phyloP scores from a whole-genome alignment of 2,113 vertebrate species.

The Pithys albifrons region DNA sequence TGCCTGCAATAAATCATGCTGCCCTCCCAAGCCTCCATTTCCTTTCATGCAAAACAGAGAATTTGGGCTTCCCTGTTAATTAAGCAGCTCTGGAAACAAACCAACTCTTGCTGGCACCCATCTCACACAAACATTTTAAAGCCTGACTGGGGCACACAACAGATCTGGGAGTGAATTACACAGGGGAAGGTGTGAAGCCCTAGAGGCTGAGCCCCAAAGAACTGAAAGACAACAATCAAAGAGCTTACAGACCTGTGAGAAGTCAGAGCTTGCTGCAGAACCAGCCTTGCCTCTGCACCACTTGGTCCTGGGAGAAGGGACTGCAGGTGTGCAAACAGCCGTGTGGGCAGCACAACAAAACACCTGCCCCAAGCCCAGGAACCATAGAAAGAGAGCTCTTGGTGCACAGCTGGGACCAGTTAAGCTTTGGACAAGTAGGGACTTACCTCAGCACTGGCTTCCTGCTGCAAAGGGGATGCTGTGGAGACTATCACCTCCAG shows the following conservation, averaged over 20 bases:
- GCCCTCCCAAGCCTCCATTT: background rate
- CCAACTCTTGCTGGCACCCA: background rate
- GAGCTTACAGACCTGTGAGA: background rate
- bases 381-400: background rate
- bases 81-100: background rate
- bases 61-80: background rate
- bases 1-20: background rate
- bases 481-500: background rate
- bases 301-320: background rate
- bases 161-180: background rate
- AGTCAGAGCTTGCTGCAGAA: background rate
- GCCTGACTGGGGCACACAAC: background rate
- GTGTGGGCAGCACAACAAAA: background rate
- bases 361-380: background rate
- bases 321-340: background rate
- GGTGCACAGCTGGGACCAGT: background rate
- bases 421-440: background rate
- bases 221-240: background rate
- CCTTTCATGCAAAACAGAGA: background rate
- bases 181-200: background rate
- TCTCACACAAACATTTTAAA: background rate
- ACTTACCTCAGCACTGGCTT: background rate
- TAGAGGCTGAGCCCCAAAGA: background rate
- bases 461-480: background rate
- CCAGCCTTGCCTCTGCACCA: background rate